Conservation (phyloP, 2,888 invertebrate genomes). For the Cephus rjabovi region DNA sequence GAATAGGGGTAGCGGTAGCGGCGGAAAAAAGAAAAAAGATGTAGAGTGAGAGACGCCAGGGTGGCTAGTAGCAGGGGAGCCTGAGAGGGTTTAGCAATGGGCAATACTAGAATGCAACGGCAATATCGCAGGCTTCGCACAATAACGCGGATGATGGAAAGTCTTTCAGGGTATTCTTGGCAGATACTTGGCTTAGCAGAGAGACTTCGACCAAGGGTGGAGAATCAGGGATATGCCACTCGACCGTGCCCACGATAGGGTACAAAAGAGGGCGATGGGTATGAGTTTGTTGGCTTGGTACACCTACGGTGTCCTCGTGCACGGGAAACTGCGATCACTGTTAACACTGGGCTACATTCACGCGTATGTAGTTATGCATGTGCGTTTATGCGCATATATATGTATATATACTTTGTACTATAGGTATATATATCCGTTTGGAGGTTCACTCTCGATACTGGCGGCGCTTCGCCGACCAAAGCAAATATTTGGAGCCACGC, state of each 20-base stretch:
- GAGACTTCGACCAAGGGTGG: constrained; percentile 9
- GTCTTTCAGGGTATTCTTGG: constrained; percentile 60
- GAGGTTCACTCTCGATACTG: constrained; percentile 14
- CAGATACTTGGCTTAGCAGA: constrained; percentile 40
- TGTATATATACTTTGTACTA: background rate
- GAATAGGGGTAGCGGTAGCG: background rate
- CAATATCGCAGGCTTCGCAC: constrained; percentile 56
- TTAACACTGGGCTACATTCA: background rate
- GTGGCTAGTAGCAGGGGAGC: background rate
- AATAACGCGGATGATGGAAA: constrained; percentile 62
- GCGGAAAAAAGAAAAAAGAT: constrained; percentile 20
- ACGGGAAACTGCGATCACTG: background rate
- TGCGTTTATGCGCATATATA: background rate
- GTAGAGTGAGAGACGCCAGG: constrained; percentile 15
- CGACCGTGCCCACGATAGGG: constrained; percentile 3
- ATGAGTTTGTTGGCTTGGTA: background rate
- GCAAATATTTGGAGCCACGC: constrained; percentile 66
- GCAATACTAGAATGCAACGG: constrained; percentile 39
- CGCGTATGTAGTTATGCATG: background rate
- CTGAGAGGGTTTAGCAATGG: constrained; percentile 16
- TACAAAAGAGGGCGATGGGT: constrained; percentile 3
- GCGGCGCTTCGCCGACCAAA: constrained; percentile 48
- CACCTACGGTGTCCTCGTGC: background rate
- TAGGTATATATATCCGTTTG: constrained; percentile 47
- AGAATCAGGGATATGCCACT: constrained; percentile 18